These are phyloP conservation scores for Yponomeuta malinellus DNA, from an alignment of 2,888 invertebrate species.

Conservation along the genomic window DNA sequence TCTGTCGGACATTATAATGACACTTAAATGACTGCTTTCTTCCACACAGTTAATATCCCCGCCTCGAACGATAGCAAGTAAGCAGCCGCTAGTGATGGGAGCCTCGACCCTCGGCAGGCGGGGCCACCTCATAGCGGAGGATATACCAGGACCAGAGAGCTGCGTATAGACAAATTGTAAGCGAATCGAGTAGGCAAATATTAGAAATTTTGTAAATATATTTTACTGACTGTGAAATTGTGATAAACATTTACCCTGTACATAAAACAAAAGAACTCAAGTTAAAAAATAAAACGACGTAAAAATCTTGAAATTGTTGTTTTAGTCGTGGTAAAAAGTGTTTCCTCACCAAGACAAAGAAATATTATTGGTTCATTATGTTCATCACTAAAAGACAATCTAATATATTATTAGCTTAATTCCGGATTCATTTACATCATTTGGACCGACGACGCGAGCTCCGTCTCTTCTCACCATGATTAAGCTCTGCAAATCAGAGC, in stretches of 20 bases:
- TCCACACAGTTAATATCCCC: conserved; percentile 47
- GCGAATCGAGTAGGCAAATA: conserved; percentile 12
- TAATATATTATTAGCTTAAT: no score
- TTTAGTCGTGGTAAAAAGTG: background rate
- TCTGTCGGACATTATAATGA: no score
- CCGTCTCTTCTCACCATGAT: no score
- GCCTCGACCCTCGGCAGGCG: conserved; percentile 58
- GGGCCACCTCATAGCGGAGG: conserved; percentile 68
- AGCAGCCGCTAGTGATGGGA: conserved; percentile 38
- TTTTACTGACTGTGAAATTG: conserved; percentile 54
- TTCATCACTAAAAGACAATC: no score
- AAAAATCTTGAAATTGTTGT: conserved; percentile 27
- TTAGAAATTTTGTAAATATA: conserved; percentile 17
- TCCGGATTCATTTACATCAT: no score
- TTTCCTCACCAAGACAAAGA: background rate
- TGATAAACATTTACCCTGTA: conserved; percentile 51
- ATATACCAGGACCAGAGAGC: conserved; percentile 69
- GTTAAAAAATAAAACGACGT: conserved; percentile 34
- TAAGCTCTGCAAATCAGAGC: no score
- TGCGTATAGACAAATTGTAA: conserved; percentile 49
- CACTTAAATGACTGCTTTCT: conserved; percentile 15
- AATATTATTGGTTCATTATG: no score
- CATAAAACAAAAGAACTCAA: conserved; percentile 33
- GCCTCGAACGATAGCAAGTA: conserved; percentile 39
- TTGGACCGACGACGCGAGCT: no score